Percentiles rank a stretch among this genome's conserved stretches.
Conservation (phyloP, 2,888 invertebrate species). For the Phalera bucephala region DNA sequence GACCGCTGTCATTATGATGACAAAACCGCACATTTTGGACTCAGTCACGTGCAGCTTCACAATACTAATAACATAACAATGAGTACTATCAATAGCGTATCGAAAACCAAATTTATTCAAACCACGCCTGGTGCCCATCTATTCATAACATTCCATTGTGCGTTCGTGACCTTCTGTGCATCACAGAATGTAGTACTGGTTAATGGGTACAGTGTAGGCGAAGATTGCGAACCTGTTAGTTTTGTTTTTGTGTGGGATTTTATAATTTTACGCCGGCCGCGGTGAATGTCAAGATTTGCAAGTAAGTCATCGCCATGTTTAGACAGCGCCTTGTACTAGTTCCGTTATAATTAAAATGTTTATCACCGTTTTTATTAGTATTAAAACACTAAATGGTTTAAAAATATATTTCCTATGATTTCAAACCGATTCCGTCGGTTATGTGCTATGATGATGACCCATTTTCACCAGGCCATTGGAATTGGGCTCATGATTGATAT, state of each 20-base stretch:
- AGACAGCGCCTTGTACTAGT: neutral
- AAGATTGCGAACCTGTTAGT: constrained; percentile 25
- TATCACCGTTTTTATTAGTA: too few relatives aligned
- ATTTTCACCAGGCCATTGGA: too few relatives aligned
- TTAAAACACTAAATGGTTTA: too few relatives aligned
- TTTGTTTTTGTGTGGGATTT: constrained; percentile 24
- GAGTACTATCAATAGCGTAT: constrained; percentile 41
- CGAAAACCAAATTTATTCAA: constrained; percentile 52
- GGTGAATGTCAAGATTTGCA: constrained; percentile 13
- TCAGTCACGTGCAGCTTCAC: constrained; percentile 26
- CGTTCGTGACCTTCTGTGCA: constrained; percentile 61
- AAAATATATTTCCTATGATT: too few relatives aligned
- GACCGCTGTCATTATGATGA: constrained; percentile 6
- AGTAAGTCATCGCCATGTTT: neutral
- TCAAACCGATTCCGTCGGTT: too few relatives aligned
- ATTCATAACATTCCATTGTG: constrained; percentile 66
- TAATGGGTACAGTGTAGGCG: constrained; percentile 38
- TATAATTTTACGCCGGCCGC: constrained; percentile 1
- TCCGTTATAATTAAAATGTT: neutral
- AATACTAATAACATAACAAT: constrained; percentile 29
- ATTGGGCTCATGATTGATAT: too few relatives aligned
- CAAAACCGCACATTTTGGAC: constrained; percentile 17
- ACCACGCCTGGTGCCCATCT: constrained; percentile 50
- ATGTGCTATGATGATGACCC: too few relatives aligned
- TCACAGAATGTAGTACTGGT: constrained; percentile 34